Percentiles rank a stretch among this genome's conserved stretches.
Evolutionary conservation across 2,797 vertebrate genomes (phyloP).

Genomic region (Limosa lapponica): DNA sequence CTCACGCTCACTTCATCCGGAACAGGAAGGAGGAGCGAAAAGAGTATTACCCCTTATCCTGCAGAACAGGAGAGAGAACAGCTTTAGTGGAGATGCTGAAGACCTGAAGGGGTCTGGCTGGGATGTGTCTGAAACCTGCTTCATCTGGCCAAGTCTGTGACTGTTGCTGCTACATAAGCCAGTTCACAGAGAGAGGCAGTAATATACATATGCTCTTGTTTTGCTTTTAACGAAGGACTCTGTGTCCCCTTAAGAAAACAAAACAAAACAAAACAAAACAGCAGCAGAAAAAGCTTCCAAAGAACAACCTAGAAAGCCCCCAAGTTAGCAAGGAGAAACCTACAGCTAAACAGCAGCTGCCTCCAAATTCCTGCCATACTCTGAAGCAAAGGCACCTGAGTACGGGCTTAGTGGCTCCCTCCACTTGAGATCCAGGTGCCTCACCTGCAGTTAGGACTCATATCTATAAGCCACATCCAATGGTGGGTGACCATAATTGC

Average conservation of each 20-base stretch:
- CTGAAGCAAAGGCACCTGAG: background rate
- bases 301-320: background rate
- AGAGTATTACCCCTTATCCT: background rate
- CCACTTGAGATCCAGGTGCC: background rate
- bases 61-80: background rate
- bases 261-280: no score
- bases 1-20: background rate
- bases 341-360: background rate
- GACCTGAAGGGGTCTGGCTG: background rate
- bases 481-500: background rate
- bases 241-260: background rate
- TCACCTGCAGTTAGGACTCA: background rate
- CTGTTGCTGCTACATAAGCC: background rate
- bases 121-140: background rate
- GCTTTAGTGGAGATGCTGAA: background rate
- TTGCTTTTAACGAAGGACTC: background rate
- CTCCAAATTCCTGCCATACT: background rate
- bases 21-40: background rate
- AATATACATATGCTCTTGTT: background rate
- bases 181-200: background rate
- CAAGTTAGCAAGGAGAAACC: background rate
- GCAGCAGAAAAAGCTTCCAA: background rate
- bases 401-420: background rate
- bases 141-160: background rate
- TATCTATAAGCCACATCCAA: fast-evolving